phyloP scores from a whole-genome alignment of 2,797 vertebrate species.

The Sparidentex hasta region DNA sequence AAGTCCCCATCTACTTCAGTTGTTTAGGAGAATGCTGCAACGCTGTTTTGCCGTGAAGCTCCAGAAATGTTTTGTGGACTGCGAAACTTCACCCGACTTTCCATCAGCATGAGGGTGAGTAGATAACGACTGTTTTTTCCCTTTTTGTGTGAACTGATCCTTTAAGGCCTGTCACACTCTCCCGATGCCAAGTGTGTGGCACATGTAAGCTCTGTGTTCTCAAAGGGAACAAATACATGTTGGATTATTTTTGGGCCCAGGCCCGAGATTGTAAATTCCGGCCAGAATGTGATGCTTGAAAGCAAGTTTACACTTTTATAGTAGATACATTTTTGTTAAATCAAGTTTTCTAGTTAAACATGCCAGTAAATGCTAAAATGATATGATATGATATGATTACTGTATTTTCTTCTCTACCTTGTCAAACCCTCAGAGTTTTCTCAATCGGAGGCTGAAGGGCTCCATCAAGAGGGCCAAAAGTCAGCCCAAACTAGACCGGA shows the following conservation, averaged over 20 bases:
- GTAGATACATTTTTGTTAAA: not conserved
- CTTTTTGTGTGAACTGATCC: no score
- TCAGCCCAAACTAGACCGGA: constrained; percentile 96
- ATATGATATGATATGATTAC: not conserved
- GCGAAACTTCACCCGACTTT: no score
- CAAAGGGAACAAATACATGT: not conserved
- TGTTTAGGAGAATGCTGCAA: no score
- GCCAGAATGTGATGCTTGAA: constrained; percentile 2
- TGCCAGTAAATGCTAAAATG: not conserved
- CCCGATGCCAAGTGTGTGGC: no score
- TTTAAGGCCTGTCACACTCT: no score
- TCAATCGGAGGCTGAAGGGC: constrained; percentile 95
- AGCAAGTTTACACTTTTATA: not conserved
- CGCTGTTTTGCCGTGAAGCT: no score
- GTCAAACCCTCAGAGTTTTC: constrained; percentile 88
- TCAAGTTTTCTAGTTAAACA: not conserved
- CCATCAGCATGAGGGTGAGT: no score
- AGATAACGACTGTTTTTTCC: no score
- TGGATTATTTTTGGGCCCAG: not conserved
- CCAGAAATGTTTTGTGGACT: no score
- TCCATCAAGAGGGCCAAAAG: constrained; percentile 97
- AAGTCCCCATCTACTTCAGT: no score
- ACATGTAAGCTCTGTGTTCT: constrained; percentile 9
- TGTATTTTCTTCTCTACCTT: constrained; percentile 16
- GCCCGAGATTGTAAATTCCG: not conserved